These are phyloP conservation scores for Calidris pygmaea DNA, from an alignment of 2,113 vertebrate species.

Conservation along the genomic window DNA sequence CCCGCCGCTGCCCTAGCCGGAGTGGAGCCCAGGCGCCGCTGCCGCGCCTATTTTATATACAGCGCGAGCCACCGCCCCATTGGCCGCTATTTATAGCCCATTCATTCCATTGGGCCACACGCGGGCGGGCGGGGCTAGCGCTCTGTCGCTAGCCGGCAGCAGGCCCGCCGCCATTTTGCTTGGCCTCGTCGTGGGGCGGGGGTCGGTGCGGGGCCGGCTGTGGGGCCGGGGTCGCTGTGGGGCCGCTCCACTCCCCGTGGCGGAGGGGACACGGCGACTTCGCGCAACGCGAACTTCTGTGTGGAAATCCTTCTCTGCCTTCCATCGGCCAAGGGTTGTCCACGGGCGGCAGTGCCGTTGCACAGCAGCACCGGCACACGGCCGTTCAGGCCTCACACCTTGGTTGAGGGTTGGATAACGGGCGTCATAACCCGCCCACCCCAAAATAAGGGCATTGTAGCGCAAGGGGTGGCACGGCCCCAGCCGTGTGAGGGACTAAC, in stretches of 20 bases:
- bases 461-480: rapidly evolving
- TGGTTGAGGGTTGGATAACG: rapidly evolving
- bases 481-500: rapidly evolving
- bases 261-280: rapidly evolving
- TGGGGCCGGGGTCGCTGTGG: rapidly evolving
- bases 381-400: not conserved
- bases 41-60: slow-evolving; percentile 80
- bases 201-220: rapidly evolving
- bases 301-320: rapidly evolving
- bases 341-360: rapidly evolving
- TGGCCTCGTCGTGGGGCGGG: rapidly evolving
- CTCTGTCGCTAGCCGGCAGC: not conserved
- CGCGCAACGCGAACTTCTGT: rapidly evolving
- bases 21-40: rapidly evolving
- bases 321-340: rapidly evolving
- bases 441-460: not conserved
- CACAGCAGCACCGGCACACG: rapidly evolving
- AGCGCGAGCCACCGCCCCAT: slow-evolving; percentile 62
- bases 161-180: slow-evolving; percentile 18
- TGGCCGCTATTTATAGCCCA: slow-evolving; percentile 87
- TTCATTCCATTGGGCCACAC: slow-evolving; percentile 84
- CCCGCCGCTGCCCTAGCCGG: rapidly evolving
- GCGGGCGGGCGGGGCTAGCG: not conserved
- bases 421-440: rapidly evolving
- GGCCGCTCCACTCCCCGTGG: rapidly evolving